Percentiles rank a stretch among this genome's conserved stretches.
These are phyloP conservation scores for Heterochromis multidens DNA, from an alignment of 2,113 vertebrate genomes.

Conservation along the genomic window DNA sequence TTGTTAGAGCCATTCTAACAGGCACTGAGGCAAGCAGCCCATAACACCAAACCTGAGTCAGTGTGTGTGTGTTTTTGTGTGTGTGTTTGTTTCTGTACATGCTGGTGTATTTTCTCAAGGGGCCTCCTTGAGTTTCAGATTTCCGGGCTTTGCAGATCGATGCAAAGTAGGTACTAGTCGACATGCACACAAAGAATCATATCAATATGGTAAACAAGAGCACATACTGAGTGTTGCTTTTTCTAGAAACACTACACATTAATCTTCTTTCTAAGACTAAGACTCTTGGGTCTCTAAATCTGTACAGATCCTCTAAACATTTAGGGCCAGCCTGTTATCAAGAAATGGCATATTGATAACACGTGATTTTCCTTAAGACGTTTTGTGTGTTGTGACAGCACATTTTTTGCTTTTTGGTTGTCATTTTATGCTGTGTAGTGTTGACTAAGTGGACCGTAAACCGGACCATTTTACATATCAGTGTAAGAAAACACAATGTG, in stretches of 20 bases:
- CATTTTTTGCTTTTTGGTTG: not conserved
- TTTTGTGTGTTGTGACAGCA: not conserved
- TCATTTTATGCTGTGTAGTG: not conserved
- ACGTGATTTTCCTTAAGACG: not conserved
- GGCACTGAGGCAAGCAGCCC: constrained; percentile 39
- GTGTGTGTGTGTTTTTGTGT: not conserved
- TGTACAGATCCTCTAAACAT: not conserved
- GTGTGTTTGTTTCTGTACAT: constrained; percentile 35
- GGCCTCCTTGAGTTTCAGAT: constrained; percentile 58
- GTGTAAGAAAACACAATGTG: not conserved
- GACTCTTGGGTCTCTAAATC: not conserved
- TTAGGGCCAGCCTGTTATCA: not conserved
- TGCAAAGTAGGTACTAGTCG: constrained; percentile 56
- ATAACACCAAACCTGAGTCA: constrained; percentile 15
- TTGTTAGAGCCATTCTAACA: constrained; percentile 41
- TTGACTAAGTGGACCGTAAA: not conserved
- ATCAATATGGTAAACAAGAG: constrained; percentile 48
- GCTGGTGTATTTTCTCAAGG: constrained; percentile 40
- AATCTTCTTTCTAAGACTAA: not conserved
- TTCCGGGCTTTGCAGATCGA: constrained; percentile 65
- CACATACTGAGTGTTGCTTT: constrained; percentile 2
- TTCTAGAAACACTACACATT: constrained; percentile 17
- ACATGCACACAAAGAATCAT: constrained; percentile 21
- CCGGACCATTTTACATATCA: not conserved
- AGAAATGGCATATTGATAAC: not conserved